phyloP scores from a whole-genome alignment of 2,797 vertebrate species.

The Hyperoplus immaculatus region DNA sequence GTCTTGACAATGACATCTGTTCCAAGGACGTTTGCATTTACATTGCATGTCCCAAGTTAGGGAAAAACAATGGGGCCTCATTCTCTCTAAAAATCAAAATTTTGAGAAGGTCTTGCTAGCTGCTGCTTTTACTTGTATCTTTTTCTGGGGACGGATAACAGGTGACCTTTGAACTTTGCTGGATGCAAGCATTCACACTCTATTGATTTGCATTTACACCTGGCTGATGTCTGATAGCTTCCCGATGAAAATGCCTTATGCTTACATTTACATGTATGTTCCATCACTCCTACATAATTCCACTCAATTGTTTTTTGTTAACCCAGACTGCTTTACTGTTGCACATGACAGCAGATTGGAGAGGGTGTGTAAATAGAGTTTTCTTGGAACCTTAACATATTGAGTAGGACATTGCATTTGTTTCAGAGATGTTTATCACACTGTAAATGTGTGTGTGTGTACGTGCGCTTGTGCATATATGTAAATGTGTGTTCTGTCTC shows the following conservation, averaged over 20 bases:
- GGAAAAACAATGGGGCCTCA: neutral
- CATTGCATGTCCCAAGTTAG: neutral
- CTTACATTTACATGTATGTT: neutral
- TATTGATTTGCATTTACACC: neutral
- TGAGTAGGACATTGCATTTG: slow-evolving; percentile 49
- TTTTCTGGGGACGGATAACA: neutral
- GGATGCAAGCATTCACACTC: neutral
- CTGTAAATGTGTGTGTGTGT: neutral
- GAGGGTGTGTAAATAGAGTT: slow-evolving; percentile 54
- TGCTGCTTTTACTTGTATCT: neutral
- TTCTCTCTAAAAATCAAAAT: neutral
- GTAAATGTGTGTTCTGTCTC: neutral
- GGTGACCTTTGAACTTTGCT: neutral
- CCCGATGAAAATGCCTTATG: neutral
- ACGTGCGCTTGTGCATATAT: neutral
- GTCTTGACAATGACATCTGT: neutral
- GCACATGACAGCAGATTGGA: slow-evolving; percentile 58
- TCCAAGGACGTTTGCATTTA: neutral
- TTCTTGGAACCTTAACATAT: slow-evolving; percentile 45
- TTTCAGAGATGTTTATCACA: slow-evolving; percentile 35
- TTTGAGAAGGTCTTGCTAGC: neutral
- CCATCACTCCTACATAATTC: too few species aligned
- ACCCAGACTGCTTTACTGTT: slow-evolving; percentile 32
- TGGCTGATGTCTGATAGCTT: neutral
- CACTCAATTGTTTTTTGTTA: too few species aligned